These are phyloP conservation scores for Uropetala carovei DNA, from an alignment of 2,888 invertebrate genomes.

Conservation along the genomic window DNA sequence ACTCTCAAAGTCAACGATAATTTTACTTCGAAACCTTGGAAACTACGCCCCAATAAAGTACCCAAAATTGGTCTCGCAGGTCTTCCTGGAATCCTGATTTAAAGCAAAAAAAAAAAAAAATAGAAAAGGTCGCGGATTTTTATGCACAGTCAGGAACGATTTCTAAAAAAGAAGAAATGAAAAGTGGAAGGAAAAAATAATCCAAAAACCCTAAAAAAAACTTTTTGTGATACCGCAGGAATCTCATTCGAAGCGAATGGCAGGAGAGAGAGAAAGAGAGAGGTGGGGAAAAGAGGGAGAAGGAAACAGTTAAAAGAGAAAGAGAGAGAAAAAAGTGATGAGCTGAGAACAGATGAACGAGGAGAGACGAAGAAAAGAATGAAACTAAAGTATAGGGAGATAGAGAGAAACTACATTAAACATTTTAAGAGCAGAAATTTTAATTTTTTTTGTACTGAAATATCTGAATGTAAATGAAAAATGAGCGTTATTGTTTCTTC, in stretches of 20 bases:
- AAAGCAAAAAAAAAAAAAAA: neutral
- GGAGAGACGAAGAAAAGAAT: neutral
- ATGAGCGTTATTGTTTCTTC: too few relatives aligned
- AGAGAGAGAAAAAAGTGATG: neutral
- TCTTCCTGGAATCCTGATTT: neutral
- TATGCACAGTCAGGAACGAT: neutral
- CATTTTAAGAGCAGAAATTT: too few relatives aligned
- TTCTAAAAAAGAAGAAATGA: neutral
- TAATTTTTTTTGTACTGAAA: too few relatives aligned
- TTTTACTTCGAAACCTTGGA: too few relatives aligned
- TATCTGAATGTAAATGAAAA: too few relatives aligned
- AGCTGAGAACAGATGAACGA: too few relatives aligned
- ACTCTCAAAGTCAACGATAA: too few relatives aligned
- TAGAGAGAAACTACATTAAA: too few relatives aligned
- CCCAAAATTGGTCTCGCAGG: too few relatives aligned
- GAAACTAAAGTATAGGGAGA: too few relatives aligned
- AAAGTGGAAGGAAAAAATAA: neutral
- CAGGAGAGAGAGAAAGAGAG: neutral
- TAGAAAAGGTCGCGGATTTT: neutral
- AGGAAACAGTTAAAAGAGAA: neutral
- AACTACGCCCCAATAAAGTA: too few relatives aligned
- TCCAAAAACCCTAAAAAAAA: too few relatives aligned
- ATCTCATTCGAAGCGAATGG: neutral
- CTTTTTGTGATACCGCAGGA: neutral
- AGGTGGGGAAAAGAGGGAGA: neutral